Percentiles rank a stretch among this genome's conserved stretches.
Conservation (phyloP, 35 echinoderm and acorn worm species). For the Chiridota heheva region DNA sequence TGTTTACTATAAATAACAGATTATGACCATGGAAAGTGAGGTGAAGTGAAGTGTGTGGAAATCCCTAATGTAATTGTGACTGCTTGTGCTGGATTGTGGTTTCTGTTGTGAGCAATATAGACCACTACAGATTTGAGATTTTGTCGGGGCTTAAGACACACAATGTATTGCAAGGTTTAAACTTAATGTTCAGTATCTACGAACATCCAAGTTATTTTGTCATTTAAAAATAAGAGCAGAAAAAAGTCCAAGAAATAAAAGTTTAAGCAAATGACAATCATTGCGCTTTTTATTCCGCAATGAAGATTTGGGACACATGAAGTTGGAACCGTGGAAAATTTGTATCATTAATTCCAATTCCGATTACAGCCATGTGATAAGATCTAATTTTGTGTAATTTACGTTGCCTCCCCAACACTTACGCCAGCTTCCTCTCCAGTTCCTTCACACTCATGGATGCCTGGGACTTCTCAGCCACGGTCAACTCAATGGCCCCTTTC, state of each 20-base stretch:
- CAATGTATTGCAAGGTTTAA: too few species aligned
- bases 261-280: neutral
- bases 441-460: slow-evolving; percentile 15
- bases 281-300: neutral
- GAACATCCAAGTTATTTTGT: too few species aligned
- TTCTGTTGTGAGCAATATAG: too few species aligned
- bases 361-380: neutral
- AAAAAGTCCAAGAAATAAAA: neutral
- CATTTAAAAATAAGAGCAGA: too few species aligned
- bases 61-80: too few species aligned
- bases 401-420: neutral
- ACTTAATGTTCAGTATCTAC: too few species aligned
- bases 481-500: slow-evolving; percentile 26
- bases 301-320: neutral
- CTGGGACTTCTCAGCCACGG: slow-evolving; percentile 1
- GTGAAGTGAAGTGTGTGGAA: too few species aligned
- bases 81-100: too few species aligned
- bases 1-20: too few species aligned
- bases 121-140: too few species aligned
- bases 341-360: neutral
- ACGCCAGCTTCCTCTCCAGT: slow-evolving; percentile 49
- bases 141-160: too few species aligned
- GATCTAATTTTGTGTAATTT: neutral
- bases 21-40: too few species aligned
- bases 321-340: neutral